These are phyloP conservation scores for Dusona sp. DNA, from an alignment of 2,888 invertebrate species.

Conservation along the genomic window DNA sequence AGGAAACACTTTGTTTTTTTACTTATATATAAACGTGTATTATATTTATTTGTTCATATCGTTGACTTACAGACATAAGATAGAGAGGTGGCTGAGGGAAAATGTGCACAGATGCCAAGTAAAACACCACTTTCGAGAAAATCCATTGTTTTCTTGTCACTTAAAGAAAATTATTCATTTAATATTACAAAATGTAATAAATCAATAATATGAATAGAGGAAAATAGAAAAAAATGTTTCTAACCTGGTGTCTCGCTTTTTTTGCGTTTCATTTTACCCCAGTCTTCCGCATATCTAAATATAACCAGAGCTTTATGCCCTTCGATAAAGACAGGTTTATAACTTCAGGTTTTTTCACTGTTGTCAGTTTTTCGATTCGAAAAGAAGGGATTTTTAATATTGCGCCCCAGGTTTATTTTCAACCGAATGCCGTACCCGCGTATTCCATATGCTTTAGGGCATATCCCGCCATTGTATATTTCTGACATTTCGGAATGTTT, in stretches of 20 bases:
- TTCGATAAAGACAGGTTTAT: not conserved
- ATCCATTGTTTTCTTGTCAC: not conserved
- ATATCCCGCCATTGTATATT: not conserved
- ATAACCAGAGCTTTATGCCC: slow-evolving; percentile 2
- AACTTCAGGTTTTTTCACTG: slow-evolving; percentile 38
- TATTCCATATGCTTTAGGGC: not conserved
- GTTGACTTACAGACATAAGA: not conserved
- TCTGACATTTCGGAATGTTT: slow-evolving; percentile 11
- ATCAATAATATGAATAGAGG: not conserved
- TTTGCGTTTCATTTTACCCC: not conserved
- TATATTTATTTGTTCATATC: not conserved
- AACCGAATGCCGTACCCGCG: not conserved
- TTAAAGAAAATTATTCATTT: not conserved
- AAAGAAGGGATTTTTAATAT: slow-evolving; percentile 15
- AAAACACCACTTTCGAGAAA: not conserved
- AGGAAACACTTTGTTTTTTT: slow-evolving; percentile 25
- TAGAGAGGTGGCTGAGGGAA: not conserved
- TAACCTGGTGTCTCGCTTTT: not conserved
- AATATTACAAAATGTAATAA: not conserved
- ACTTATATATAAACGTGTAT: not conserved
- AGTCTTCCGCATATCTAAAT: not conserved
- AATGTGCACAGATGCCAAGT: too few species aligned
- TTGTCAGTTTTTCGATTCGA: slow-evolving; percentile 25
- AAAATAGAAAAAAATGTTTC: not conserved
- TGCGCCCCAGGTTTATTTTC: slow-evolving; percentile 7